Evolutionary conservation across 1,140 invertebrate species (phyloP).

Genomic region (Mamestra configurata): DNA sequence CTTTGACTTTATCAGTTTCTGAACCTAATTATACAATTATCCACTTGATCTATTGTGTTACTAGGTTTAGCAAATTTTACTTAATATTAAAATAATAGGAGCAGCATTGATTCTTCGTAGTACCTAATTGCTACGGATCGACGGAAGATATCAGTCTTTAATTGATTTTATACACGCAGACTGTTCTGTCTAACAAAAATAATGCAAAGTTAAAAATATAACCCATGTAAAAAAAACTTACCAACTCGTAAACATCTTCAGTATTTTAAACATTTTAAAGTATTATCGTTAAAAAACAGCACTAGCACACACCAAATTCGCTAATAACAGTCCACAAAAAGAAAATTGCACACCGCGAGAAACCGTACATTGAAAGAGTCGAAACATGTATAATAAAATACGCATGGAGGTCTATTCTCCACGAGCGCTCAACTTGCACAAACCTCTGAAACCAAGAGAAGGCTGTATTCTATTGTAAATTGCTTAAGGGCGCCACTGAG

Average conservation of each 20-base stretch:
- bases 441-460: constrained; percentile 54
- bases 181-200: too few species aligned
- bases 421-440: constrained; percentile 52
- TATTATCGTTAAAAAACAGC: constrained; percentile 25
- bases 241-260: constrained; percentile 26
- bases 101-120: too few species aligned
- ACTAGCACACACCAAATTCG: constrained; percentile 34
- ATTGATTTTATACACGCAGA: too few species aligned
- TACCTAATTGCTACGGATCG: too few species aligned
- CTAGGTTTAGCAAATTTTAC: too few species aligned
- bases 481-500: constrained; percentile 35
- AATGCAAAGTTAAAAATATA: not conserved
- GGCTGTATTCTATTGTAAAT: constrained; percentile 55
- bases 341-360: not conserved
- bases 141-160: too few species aligned
- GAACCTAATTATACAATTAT: too few species aligned
- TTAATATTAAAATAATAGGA: too few species aligned
- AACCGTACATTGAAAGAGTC: constrained; percentile 13
- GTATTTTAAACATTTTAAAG: constrained; percentile 29
- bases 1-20: too few species aligned
- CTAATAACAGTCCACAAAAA: constrained; percentile 1
- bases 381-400: constrained; percentile 4
- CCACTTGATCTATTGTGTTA: too few species aligned
- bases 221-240: constrained; percentile 23
- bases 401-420: constrained; percentile 50